phyloP scores from a whole-genome alignment of 2,797 vertebrate genomes.

The Cheirogaleus major region DNA sequence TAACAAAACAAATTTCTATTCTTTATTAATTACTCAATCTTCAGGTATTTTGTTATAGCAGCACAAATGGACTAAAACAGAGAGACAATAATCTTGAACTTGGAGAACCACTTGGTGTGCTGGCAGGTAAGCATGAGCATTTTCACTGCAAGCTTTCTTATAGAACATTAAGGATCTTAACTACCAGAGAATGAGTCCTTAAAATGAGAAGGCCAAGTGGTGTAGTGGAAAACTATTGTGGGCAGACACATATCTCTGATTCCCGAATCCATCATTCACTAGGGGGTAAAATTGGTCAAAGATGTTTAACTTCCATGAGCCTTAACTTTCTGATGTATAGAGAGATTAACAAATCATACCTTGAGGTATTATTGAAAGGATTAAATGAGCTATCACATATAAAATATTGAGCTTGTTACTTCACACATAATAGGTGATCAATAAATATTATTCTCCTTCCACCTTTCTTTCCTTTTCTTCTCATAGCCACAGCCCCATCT shows the following conservation, averaged over 20 bases:
- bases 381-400: not conserved
- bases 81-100: not conserved
- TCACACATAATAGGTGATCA: not conserved
- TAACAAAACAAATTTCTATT: not conserved
- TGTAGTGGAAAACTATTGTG: not conserved
- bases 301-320: not conserved
- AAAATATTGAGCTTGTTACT: conserved; percentile 23
- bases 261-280: not conserved
- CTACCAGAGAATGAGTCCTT: not conserved
- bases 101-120: not conserved
- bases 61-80: not conserved
- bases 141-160: conserved; percentile 25
- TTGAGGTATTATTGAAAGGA: not conserved
- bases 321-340: conserved; percentile 10
- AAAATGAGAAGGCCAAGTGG: not conserved
- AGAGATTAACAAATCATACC: conserved; percentile 30
- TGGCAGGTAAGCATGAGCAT: not conserved
- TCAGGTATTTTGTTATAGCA: not conserved
- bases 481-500: not conserved
- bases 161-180: not conserved
- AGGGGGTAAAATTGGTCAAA: not conserved
- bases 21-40: not conserved
- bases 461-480: not conserved
- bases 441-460: not conserved
- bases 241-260: not conserved